Evolutionary conservation across 1,140 invertebrate species (phyloP), one percentile per base, ranked within the genome.

Genomic region (Mylabris phalerata): DNA sequence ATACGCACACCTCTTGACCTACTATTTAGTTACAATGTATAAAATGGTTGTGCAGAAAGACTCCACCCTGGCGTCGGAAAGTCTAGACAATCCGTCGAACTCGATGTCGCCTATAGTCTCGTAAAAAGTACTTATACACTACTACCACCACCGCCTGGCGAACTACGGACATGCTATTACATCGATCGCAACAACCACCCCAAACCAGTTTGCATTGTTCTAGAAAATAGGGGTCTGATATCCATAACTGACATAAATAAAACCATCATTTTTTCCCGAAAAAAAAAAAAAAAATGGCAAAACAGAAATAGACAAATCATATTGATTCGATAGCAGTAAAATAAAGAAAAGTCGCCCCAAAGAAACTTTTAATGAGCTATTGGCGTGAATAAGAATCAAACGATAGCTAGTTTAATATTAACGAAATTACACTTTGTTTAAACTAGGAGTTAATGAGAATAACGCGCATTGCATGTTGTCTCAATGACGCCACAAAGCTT

Each of bases 11-110:
- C 43, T 7, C 26, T 19, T 55, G 52, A 55, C 52, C 52, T 48
- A 55, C 42, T 55, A 43, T 42, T 45, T 32, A 54, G 4, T 5
- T 45, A 54, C 51, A 54, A 32, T 32, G 41, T 44, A 19, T 19
- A 55, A 24, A 40, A 40, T 47, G 52, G 45, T 48, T 46, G 44
- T 40, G 45, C 24, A 38, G 32, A 44, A 43, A 54, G 43, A 54
- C 45, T 47, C 45, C 52, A 27, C 52, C 52, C 52, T 45, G 52
- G 52, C 52, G 52, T 55, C 52, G 42, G 45, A 39, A 40, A 55
- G 52, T 55, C 52, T 55, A 55, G 52, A 55, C 52, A 38, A 47
- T 9, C 52, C 38, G 52, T 47, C 52, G 52, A 46, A 25, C 42
- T 55, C 44, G 52, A 55, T 44, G 52, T 55, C 52, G 52, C 32